Conservation (phyloP, 2,797 vertebrate species). For the Otus scops region DNA sequence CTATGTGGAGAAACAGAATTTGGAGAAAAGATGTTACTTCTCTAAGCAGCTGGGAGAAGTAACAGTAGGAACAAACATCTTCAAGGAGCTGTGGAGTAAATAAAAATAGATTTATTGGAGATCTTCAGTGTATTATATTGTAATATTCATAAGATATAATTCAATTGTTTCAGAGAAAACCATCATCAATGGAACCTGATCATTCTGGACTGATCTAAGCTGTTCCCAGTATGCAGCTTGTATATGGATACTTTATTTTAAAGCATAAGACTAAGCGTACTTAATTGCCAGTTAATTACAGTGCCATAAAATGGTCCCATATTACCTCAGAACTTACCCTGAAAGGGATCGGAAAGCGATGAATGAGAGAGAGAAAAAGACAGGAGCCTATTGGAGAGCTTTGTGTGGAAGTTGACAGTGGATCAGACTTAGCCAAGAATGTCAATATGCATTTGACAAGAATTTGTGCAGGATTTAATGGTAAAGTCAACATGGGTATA, state of each 20-base stretch:
- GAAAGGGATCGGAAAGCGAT: background rate
- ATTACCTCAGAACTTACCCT: background rate
- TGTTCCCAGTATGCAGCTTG: background rate
- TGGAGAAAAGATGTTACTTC: background rate
- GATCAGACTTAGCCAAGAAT: background rate
- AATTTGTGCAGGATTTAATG: background rate
- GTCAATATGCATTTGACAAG: background rate
- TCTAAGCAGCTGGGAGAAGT: background rate
- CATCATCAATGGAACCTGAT: background rate
- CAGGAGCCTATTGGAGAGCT: background rate
- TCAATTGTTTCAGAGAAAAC: background rate
- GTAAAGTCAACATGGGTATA: rapidly evolving
- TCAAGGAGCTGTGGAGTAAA: background rate
- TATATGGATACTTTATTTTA: background rate
- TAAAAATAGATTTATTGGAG: background rate
- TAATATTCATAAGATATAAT: background rate
- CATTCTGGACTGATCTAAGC: background rate
- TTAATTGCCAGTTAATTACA: background rate
- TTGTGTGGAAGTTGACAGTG: background rate
- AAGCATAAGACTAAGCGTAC: background rate
- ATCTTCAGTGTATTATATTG: background rate
- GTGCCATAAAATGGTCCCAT: background rate
- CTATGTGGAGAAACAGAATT: background rate
- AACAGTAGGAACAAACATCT: background rate
- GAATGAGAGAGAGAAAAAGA: background rate